Evolutionary conservation across 2,797 vertebrate genomes (phyloP), one percentile per base, ranked within the genome.

Genomic region (Helicolenus hilgendorfi): DNA sequence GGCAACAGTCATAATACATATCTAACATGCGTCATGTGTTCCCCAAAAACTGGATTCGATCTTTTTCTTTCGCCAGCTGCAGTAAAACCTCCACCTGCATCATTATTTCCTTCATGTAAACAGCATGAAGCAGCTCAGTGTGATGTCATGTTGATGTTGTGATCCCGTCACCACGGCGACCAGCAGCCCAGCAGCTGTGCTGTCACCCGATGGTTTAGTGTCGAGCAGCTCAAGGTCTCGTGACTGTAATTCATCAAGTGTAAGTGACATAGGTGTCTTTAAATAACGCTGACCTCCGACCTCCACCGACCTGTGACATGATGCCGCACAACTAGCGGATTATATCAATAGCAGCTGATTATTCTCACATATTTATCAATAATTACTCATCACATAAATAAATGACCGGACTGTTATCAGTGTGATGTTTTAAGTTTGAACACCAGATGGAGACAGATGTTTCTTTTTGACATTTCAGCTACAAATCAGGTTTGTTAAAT

Each of bases 201-300:
- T 81, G 77, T 36, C 83, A 62, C 41, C 56, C 18, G 65, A 81
- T 49, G 69, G 85, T 63, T 84, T 82, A 38, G 35, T 35, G 84
- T 33, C 3, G 41, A 3, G 77, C 26, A 2, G 79, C 33, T 79
- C 33, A 58, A 81, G 59, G 63, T 87, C 86, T 74, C 59, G 7
- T 78, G 83, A 60, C 27, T 24, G 77, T 72, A 58, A 87, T 88
- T 83, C 83, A 89, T 94, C 88, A 85, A 83, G 84, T 56, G 62
- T 49, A 76, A 87, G 85, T 87, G 91, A 87, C 90, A 77, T 27
- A 67, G 75, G 27, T 27, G 89, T 76, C 93, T 91, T 90, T 91
- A 94, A 96, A 96, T 93, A 95, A 89, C 72, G 2, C 10, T 20
- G 80, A 93, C 92, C 91, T 93, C 70, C 77, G 84, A 75, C 65